Percentiles rank a stretch among this genome's conserved stretches.
phyloP scores from a whole-genome alignment of 2,797 vertebrate species.

The Macropus fuliginosus region DNA sequence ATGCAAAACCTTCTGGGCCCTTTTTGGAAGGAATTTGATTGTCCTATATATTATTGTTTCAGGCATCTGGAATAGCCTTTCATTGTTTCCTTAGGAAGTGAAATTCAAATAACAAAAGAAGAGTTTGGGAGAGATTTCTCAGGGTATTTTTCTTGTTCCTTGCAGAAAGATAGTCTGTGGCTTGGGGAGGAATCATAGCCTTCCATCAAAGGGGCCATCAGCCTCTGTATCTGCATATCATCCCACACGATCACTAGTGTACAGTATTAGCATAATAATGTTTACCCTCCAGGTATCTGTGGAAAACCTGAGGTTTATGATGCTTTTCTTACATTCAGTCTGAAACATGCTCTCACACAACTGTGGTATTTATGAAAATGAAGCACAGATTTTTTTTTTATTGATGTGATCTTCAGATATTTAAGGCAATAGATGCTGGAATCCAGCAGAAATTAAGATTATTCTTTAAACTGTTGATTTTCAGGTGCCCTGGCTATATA shows the following conservation, averaged over 20 bases:
- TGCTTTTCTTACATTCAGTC: conserved; percentile 17
- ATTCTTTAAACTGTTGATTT: conserved; percentile 71
- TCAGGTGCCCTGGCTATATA: conserved; percentile 48
- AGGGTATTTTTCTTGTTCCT: background rate
- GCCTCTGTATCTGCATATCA: conserved; percentile 45
- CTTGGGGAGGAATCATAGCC: conserved; percentile 46
- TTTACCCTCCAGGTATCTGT: conserved; percentile 48
- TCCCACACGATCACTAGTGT: conserved; percentile 50
- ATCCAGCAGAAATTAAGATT: conserved; percentile 67
- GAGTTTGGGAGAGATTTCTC: background rate
- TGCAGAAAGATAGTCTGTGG: background rate
- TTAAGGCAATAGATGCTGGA: conserved; percentile 68
- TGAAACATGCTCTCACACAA: conserved; percentile 70
- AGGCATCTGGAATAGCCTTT: conserved; percentile 52
- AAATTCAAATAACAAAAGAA: background rate
- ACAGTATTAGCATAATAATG: conserved; percentile 55
- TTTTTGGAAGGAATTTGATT: conserved; percentile 43
- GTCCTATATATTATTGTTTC: conserved; percentile 69
- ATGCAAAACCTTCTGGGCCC: conserved; percentile 76
- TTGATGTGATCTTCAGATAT: conserved; percentile 71
- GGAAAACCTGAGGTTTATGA: conserved; percentile 53
- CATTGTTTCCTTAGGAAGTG: conserved; percentile 46
- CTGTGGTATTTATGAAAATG: conserved; percentile 80
- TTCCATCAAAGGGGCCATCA: conserved; percentile 67
- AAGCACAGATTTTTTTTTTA: conserved; percentile 77